Base-by-base conservation (phyloP, 92 coral and sea anemone species). In the Anthopleura xanthogrammica region DNA sequence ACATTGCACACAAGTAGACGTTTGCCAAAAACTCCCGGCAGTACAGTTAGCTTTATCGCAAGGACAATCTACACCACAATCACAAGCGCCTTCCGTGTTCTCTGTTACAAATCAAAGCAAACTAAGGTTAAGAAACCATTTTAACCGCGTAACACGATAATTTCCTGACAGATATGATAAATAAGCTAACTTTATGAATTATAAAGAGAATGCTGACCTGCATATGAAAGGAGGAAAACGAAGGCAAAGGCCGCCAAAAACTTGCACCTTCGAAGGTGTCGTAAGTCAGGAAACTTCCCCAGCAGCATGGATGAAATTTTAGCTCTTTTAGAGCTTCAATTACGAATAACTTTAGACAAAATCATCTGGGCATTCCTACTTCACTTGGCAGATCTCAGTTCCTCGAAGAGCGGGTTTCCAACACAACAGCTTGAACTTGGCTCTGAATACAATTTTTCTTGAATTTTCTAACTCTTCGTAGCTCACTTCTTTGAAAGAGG, bases 11-110 rank as follows among this genome's bases (percentile, higher is more conserved):
- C 99, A 96, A 12, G 78, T 83, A 46, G 95, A 93, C 43, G 85
- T 85, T 41, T 82, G 87, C 99, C 99, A 96, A 85, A 90, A 94
- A 82, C 81, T 79, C 10, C 99, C 99, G 3, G 95, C 97, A 19
- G 98, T 88, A 83, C 99, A 96, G 76, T 94, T 96, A 48, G 89
- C 73, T 74, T 83, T 77, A 86, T 92, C 93, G 85, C 92, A 91
- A 73, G 95, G 87, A 88, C 99, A 96, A 2, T 96, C 99, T 24
- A 91, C 89, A 20, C 90, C 94, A 82, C 99, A 96, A 57, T 94
- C 89, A 82, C 99, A 96, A 71, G 75, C 79, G 17, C 92, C 95
- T 54, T 77, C 87, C 72, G 79, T 89, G 66, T 74, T 77, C 46
- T 82, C 98, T 91, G 89, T 54, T 20, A 52, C 8, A 79, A 52